Conservation (phyloP, 1,140 invertebrate genomes). For the Cotesia typhae region DNA sequence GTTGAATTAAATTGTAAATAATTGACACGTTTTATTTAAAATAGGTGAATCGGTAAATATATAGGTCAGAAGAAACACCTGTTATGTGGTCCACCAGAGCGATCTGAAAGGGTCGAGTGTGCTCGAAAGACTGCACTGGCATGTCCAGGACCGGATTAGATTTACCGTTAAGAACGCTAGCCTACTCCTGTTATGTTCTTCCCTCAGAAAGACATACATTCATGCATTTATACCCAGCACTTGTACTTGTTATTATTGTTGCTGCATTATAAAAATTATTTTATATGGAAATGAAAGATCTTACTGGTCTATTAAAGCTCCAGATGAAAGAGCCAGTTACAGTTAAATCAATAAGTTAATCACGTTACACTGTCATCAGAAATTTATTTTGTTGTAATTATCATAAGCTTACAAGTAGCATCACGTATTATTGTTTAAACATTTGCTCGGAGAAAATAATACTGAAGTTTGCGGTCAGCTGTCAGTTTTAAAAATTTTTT, state of each 20-base stretch:
- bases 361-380: too few species aligned
- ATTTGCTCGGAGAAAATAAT: too few species aligned
- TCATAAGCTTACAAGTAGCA: too few species aligned
- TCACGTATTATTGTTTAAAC: too few species aligned
- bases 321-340: too few species aligned
- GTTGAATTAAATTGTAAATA: too few species aligned
- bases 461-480: too few species aligned
- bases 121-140: constrained; percentile 18
- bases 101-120: constrained; percentile 25
- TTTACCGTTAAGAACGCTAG: constrained; percentile 34
- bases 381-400: too few species aligned
- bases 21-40: background rate
- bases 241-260: background rate
- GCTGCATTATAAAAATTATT: background rate
- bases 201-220: constrained; percentile 11
- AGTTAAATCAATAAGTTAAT: too few species aligned
- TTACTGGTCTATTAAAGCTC: too few species aligned
- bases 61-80: constrained; percentile 6
- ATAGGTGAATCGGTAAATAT: background rate
- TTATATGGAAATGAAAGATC: background rate
- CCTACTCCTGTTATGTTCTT: constrained; percentile 10
- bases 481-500: too few species aligned
- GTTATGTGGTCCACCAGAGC: background rate
- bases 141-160: constrained; percentile 32
- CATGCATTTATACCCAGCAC: background rate